A percentile compares a stretch with the other conserved stretches of the same genome.
Conservation (phyloP, 2,113 vertebrate species). For the Poeciliopsis occidentalis region DNA sequence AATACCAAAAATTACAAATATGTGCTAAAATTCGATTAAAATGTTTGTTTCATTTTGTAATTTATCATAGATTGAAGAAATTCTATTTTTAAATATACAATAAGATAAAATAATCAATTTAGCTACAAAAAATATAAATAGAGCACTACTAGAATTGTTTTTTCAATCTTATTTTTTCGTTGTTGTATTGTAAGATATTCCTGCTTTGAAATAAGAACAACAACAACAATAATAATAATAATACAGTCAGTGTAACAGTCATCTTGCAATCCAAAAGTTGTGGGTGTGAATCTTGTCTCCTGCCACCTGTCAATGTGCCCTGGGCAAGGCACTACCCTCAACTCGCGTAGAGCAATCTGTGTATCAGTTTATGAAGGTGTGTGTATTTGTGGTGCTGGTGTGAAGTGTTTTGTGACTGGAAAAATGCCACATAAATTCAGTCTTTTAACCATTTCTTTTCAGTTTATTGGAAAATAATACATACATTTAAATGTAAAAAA, state of each 20-base stretch:
- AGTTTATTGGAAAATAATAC: neutral
- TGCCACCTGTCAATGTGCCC: neutral
- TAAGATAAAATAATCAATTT: neutral
- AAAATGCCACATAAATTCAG: neutral
- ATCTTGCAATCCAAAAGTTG: too few species aligned
- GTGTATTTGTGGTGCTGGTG: too few species aligned
- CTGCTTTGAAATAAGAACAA: neutral
- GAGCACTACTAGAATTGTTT: neutral
- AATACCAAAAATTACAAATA: neutral
- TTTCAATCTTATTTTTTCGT: neutral
- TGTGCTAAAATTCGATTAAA: neutral
- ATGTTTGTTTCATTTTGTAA: neutral
- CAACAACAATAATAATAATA: neutral
- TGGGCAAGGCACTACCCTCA: neutral
- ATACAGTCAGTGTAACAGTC: neutral
- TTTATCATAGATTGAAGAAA: neutral
- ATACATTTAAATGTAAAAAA: accelerated
- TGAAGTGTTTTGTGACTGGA: neutral
- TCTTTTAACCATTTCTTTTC: neutral
- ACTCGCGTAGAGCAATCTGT: neutral
- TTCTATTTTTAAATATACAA: neutral
- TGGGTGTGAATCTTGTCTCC: neutral
- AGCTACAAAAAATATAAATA: neutral
- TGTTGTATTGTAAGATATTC: neutral
- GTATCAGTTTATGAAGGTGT: neutral